phyloP scores from a whole-genome alignment of 2,797 vertebrate species.

The Heliangelus exortis region DNA sequence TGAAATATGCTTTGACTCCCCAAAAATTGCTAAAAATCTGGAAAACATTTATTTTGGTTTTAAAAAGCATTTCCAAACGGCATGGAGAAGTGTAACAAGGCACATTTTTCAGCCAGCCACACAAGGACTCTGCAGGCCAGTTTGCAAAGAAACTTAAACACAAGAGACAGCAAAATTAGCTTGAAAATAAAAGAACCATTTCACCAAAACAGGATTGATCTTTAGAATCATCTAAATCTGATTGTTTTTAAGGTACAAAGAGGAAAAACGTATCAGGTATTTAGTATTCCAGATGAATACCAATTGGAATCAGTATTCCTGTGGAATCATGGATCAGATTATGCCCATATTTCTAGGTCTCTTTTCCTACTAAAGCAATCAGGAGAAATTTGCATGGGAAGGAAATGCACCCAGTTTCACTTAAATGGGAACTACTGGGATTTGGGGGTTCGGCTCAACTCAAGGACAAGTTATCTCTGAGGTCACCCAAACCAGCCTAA shows the following conservation, averaged over 20 bases:
- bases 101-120: background rate
- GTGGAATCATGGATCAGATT: fast-evolving
- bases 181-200: background rate
- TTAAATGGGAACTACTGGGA: background rate
- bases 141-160: background rate
- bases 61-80: background rate
- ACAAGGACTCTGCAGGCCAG: background rate
- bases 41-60: background rate
- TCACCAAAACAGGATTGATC: background rate
- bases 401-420: background rate
- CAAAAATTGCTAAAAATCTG: background rate
- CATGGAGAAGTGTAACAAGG: background rate
- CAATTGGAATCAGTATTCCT: too few species aligned
- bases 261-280: background rate
- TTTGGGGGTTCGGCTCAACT: background rate
- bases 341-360: background rate
- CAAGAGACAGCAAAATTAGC: background rate
- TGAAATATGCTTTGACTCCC: background rate
- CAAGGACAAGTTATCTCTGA: fast-evolving
- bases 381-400: background rate
- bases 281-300: background rate
- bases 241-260: background rate
- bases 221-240: background rate
- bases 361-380: background rate
- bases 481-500: background rate